Base-by-base conservation (phyloP, 2,113 vertebrate species). In the Calidris pugnax region DNA sequence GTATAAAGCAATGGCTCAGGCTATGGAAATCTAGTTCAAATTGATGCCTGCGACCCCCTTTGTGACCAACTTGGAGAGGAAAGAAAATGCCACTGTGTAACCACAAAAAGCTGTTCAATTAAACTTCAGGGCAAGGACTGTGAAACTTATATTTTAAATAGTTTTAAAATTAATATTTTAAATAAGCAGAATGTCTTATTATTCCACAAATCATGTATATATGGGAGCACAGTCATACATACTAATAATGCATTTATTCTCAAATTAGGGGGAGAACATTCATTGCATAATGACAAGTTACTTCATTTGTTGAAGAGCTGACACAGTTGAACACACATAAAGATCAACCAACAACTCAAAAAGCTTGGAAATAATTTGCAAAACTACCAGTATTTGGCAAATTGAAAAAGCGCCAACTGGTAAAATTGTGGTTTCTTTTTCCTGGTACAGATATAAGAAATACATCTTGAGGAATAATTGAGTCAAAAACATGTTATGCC, bases 231-330 rank as follows among this genome's bases (percentile, higher is more conserved):
- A 78, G 28, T 59, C 79, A 93, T 57, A 56, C 76, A 90, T 88
- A 92, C 19, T 92, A 93, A 90, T 78, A 86, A 81, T 27, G 67
- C 22, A 73, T 64, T 89, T 93, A 89, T 68, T 93, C 56, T 78
- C 53, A 78, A 90, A 90, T 90, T 78, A 97, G 14, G 27, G 41
- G 22, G 32, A 90, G 43, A 81, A 51, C 39, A 68, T 72, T 71
- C 35, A 68, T 45, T 3, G 56, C 51, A 88, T 88, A 90, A 90
- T 23, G 64, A 76, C 5, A 2, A 55, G 33, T 93, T 86, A 77
- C 17, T 83, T 84, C 39, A 92, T 67, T 48, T 8, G 8, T 0
- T 71, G 75, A 92, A 89, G 80, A 55, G 45, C 20, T 37, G 87
- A 63, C 15, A 79, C 27, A 85, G 37, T 43, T 56, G 26, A 95